These are phyloP conservation scores for Orussus abietinus DNA, from an alignment of 1,140 invertebrate genomes.

Conservation along the genomic window DNA sequence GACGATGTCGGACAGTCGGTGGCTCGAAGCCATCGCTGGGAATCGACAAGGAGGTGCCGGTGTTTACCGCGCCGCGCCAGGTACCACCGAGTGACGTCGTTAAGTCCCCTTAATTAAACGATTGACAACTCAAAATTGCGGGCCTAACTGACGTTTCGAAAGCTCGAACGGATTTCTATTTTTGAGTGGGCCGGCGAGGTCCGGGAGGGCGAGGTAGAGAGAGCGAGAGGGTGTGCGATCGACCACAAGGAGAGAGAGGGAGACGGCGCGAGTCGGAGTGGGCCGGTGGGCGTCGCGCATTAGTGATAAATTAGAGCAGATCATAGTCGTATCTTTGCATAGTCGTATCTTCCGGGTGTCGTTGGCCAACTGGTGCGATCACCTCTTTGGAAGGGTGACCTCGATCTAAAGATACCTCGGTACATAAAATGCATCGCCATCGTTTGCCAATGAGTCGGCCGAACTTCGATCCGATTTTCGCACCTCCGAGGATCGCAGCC, in stretches of 20 bases:
- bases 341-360: slow-evolving; percentile 43
- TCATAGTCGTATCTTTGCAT: slow-evolving; percentile 41
- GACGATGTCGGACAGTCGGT: too few species aligned
- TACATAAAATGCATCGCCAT: slow-evolving; percentile 24
- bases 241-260: too few species aligned
- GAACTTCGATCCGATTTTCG: neutral
- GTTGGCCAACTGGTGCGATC: slow-evolving; percentile 43
- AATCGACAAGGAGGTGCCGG: too few species aligned
- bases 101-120: slow-evolving; percentile 41
- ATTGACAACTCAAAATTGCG: slow-evolving; percentile 39
- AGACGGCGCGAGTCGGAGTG: too few species aligned
- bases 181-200: too few species aligned
- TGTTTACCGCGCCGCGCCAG: too few species aligned
- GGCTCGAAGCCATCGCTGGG: too few species aligned
- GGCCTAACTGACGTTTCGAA: too few species aligned
- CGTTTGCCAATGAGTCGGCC: slow-evolving; percentile 32
- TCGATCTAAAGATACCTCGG: slow-evolving; percentile 43
- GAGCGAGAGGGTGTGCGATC: too few species aligned
- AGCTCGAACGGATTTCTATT: too few species aligned
- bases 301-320: slow-evolving; percentile 48
- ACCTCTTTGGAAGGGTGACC: slow-evolving; percentile 37
- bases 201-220: slow-evolving; percentile 22
- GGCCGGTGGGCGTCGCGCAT: slow-evolving; percentile 45
- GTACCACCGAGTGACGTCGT: slow-evolving; percentile 27
- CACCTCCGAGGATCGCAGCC: too few species aligned